phyloP scores from a whole-genome alignment of 53 echinoderm and acorn worm species.

The Glandiceps talaboti region DNA sequence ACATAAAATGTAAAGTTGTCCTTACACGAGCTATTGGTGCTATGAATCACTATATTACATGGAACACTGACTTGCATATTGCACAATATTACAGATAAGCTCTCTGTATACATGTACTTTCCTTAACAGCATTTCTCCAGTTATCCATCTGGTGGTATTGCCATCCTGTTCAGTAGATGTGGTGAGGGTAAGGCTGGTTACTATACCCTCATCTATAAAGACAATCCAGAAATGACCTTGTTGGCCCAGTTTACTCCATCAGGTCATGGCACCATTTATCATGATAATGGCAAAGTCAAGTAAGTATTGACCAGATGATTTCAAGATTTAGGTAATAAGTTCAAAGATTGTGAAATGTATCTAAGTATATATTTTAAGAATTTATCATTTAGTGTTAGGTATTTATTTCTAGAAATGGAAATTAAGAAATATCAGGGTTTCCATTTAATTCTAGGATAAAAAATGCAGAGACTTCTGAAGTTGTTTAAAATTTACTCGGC shows the following conservation, averaged over 20 bases:
- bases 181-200: conserved; percentile 53
- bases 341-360: neutral
- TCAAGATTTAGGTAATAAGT: neutral
- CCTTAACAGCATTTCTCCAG: conserved; percentile 15
- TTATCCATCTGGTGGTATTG: conserved; percentile 69
- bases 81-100: too few relatives aligned
- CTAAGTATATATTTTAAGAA: too few relatives aligned
- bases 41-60: too few relatives aligned
- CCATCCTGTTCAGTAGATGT: conserved; percentile 47
- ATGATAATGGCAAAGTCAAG: conserved; percentile 75
- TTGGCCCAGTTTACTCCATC: conserved; percentile 71
- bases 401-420: too few relatives aligned
- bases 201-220: conserved; percentile 76
- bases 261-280: conserved; percentile 64
- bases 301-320: conserved; percentile 34
- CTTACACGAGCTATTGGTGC: too few relatives aligned
- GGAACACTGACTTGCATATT: too few relatives aligned
- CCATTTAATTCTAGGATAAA: too few relatives aligned
- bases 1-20: too few relatives aligned
- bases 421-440: too few relatives aligned
- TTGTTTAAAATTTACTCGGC: too few relatives aligned
- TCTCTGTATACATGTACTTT: neutral
- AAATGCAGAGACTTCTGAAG: too few relatives aligned
- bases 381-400: too few relatives aligned
- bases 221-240: conserved; percentile 44